A percentile compares a stretch with the other conserved stretches of the same genome.
Conservation (phyloP, 2,797 vertebrate species). For the Clarias platycephalus region DNA sequence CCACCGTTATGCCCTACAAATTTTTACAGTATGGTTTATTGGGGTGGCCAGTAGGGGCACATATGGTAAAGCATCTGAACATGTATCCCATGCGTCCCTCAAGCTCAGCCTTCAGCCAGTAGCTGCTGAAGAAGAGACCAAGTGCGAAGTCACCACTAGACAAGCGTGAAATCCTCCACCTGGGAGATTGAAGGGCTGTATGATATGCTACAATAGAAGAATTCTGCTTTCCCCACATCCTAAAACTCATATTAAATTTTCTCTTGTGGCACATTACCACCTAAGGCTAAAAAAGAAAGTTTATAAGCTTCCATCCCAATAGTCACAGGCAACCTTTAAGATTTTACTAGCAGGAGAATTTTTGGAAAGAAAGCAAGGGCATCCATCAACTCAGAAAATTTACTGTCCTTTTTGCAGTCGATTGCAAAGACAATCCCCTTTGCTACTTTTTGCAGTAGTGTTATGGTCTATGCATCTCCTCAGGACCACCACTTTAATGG, state of each 20-base stretch:
- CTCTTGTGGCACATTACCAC: conserved; percentile 56
- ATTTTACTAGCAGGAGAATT: conserved; percentile 42
- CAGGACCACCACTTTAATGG: conserved; percentile 29
- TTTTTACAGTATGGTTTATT: conserved; percentile 58
- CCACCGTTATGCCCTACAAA: conserved; percentile 57
- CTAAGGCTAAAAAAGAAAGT: conserved; percentile 41
- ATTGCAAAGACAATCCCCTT: conserved; percentile 49
- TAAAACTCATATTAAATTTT: conserved; percentile 32
- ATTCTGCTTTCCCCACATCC: conserved; percentile 43
- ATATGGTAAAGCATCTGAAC: conserved; percentile 42
- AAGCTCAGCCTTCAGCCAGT: neutral
- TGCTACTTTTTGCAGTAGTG: conserved; percentile 43
- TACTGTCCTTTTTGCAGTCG: conserved; percentile 49
- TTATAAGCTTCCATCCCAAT: conserved; percentile 44
- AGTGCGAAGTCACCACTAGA: conserved; percentile 40
- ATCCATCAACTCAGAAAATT: conserved; percentile 48
- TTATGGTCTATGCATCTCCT: conserved; percentile 46
- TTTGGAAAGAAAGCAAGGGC: conserved; percentile 36
- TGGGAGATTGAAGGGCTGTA: conserved; percentile 40
- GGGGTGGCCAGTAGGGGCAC: conserved; percentile 36
- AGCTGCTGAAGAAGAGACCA: conserved; percentile 27
- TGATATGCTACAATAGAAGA: conserved; percentile 50
- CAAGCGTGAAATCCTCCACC: conserved; percentile 52
- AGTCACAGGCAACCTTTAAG: conserved; percentile 13
- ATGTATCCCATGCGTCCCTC: conserved; percentile 44